Conservation (phyloP, 2,797 vertebrate species). For the Acanthurus tractus region DNA sequence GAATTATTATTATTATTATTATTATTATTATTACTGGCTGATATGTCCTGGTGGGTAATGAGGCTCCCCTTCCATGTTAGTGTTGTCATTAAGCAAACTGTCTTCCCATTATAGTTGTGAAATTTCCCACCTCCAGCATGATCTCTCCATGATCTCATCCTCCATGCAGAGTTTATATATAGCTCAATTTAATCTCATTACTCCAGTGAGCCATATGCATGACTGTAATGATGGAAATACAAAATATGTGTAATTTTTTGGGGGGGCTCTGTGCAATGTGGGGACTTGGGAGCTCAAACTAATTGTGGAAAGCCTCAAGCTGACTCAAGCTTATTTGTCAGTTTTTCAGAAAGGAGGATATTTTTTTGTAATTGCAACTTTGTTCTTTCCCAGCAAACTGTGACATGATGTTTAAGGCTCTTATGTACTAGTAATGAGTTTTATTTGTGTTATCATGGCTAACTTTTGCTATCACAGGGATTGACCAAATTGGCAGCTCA, state of each 20-base stretch:
- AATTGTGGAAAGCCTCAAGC: conserved; percentile 19
- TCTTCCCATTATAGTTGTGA: conserved; percentile 38
- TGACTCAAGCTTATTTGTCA: conserved; percentile 14
- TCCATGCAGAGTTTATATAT: conserved; percentile 52
- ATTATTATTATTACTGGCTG: conserved; percentile 8
- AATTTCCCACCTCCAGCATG: conserved; percentile 46
- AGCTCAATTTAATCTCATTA: conserved; percentile 53
- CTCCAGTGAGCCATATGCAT: conserved; percentile 41
- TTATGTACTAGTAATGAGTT: background rate
- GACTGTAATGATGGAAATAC: conserved; percentile 28
- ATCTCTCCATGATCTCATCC: conserved; percentile 49
- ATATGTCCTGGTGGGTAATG: conserved; percentile 34
- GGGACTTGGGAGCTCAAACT: conserved; percentile 1
- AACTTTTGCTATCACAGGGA: background rate
- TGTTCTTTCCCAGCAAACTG: background rate
- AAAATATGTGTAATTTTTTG: conserved; percentile 30
- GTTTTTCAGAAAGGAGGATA: background rate
- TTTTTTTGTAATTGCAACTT: background rate
- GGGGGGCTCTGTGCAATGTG: background rate
- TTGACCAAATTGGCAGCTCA: background rate
- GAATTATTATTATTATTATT: conserved; percentile 7
- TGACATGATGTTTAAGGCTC: background rate
- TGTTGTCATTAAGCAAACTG: conserved; percentile 27
- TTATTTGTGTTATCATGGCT: background rate
- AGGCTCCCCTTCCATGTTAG: conserved; percentile 13